Base-by-base conservation (phyloP, 2,797 vertebrate genomes). In the Sandelia bainsii region DNA sequence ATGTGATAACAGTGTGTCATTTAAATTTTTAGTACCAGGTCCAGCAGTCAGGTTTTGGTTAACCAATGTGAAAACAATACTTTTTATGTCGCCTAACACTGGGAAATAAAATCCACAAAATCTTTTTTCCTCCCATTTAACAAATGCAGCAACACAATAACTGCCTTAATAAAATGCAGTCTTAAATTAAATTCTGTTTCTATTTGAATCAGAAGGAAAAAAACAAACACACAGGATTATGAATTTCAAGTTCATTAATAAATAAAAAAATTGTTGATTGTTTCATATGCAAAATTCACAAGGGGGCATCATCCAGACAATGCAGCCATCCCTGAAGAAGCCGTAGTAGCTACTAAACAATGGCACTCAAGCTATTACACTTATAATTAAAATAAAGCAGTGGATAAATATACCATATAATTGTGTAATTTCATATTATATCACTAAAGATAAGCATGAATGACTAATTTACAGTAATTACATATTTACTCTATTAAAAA, bases 401-500 rank as follows among this genome's bases (percentile, higher is more conserved):
- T 27, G 53, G 46, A 52, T 37, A 46, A 16, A 42, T n/a, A 44
- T 6, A 39, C 45, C 22, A 8, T 53, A 17, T 34, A 22, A 20
- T 45, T 2, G 20, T 60, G 66, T 53, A 13, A 74, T 52, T 53
- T 45, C 29, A 73, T 19, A 27, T 52, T 51, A 19, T 51, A 59
- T 8, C 22, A 32, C 56, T 12, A 48, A 12, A 23, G 34, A 52
- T 8, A 17, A 45, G 48, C 11, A 46, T 46, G 29, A 48, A 62
- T 54, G 11, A 16, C 11, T 54, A 25, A 70, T 54, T 46, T 14
- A 5, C 29, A 32, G 6, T 32, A 32, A 32, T 8, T 32, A 32
- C 29, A 37, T 56, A 10, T 51, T 12, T 12, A 32, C 6, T 17
- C 56, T 25, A 42, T 46, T 75, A 54, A 42, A 61, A 27, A 14